Percentiles rank a stretch among this genome's conserved stretches.
Evolutionary conservation across 2,797 vertebrate genomes (phyloP).

Genomic region (Knipowitschia caucasica): DNA sequence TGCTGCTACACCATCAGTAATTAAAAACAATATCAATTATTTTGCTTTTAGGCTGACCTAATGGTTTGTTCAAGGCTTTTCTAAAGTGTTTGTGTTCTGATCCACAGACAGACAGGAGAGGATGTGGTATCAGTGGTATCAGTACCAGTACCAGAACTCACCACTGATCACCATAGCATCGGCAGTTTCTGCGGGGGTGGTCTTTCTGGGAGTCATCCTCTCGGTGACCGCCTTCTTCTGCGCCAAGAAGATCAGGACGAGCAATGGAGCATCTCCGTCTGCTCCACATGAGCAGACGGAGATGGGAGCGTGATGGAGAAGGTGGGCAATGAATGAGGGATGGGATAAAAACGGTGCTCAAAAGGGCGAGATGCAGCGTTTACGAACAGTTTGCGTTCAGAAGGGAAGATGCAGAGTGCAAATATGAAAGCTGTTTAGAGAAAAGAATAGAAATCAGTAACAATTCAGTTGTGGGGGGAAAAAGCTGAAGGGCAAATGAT

Average conservation of each 20-base stretch:
- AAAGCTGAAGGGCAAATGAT: slow-evolving; percentile 51
- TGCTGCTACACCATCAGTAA: no score
- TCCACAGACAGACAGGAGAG: slow-evolving; percentile 13
- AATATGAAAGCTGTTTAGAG: slow-evolving; percentile 18
- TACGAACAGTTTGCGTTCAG: slow-evolving; percentile 19
- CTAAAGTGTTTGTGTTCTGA: slow-evolving; percentile 16
- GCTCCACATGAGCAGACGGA: slow-evolving; percentile 65
- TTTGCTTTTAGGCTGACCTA: no score
- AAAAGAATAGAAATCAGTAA: slow-evolving; percentile 45
- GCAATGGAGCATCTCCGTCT: slow-evolving; percentile 76
- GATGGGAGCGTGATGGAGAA: slow-evolving; percentile 26
- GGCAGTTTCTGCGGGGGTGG: slow-evolving; percentile 18
- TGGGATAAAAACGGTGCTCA: slow-evolving; percentile 19
- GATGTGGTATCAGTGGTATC: no score
- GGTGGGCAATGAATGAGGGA: slow-evolving; percentile 33
- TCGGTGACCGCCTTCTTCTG: slow-evolving; percentile 60
- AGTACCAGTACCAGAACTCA: slow-evolving; percentile 56
- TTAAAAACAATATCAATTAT: no score
- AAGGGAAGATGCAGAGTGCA: slow-evolving; percentile 8
- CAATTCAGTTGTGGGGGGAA: slow-evolving; percentile 29
- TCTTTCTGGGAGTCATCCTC: slow-evolving; percentile 62
- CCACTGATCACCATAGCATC: slow-evolving; percentile 57
- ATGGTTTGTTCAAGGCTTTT: slow-evolving; percentile 1
- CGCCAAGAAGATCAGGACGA: slow-evolving; percentile 51
- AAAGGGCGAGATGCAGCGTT: slow-evolving; percentile 15